A percentile compares a stretch with the other conserved stretches of the same genome.
phyloP scores from a whole-genome alignment of 2,113 vertebrate genomes.

The Phodopus roborovskii region DNA sequence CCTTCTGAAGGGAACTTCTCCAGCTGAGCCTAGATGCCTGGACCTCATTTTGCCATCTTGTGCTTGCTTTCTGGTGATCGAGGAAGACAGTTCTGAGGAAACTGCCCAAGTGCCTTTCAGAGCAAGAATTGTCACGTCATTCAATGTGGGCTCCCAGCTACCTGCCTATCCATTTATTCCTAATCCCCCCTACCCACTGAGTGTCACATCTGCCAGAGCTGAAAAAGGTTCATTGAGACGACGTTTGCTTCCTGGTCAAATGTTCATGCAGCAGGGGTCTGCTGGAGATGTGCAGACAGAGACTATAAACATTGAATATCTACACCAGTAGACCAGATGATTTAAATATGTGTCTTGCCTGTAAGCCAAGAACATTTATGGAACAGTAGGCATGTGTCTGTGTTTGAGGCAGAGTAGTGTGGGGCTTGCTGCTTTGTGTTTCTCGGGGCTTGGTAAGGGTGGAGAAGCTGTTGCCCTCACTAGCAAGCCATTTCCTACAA shows the following conservation, averaged over 20 bases:
- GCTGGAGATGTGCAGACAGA: neutral
- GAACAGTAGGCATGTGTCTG: neutral
- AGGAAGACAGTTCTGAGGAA: neutral
- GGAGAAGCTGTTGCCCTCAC: neutral
- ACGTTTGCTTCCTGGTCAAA: slow-evolving; percentile 12
- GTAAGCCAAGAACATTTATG: slow-evolving; percentile 7
- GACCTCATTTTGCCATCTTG: neutral
- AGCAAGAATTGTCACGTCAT: neutral
- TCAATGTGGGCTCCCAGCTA: neutral
- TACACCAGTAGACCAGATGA: neutral
- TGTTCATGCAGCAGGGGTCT: neutral
- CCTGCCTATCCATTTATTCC: neutral
- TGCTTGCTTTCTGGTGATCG: neutral
- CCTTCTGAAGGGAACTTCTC: neutral
- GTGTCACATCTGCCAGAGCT: neutral
- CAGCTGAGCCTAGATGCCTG: neutral
- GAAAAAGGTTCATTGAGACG: neutral
- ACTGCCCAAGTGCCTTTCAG: neutral
- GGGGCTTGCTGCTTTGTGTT: neutral
- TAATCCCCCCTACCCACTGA: neutral
- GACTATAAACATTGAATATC: neutral
- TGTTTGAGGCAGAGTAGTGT: neutral
- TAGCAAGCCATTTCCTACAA: neutral
- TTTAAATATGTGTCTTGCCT: slow-evolving; percentile 43
- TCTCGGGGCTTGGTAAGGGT: neutral